These are phyloP conservation scores for Rhadina sibilatrix DNA, from an alignment of 2,113 vertebrate genomes.

Conservation along the genomic window DNA sequence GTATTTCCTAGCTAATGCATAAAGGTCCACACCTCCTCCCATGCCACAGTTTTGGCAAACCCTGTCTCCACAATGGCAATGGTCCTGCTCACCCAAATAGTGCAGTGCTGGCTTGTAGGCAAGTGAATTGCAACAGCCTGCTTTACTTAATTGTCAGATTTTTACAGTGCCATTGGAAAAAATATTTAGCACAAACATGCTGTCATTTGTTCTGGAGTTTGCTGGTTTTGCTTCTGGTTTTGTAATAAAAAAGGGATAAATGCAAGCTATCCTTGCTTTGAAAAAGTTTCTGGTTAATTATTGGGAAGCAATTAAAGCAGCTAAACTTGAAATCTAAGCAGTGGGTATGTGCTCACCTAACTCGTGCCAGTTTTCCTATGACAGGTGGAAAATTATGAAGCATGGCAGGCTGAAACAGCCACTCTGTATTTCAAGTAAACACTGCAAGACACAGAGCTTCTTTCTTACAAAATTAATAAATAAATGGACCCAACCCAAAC, in stretches of 20 bases:
- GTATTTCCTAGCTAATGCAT: neutral
- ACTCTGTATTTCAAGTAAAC: conserved; percentile 27
- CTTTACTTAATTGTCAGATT: neutral
- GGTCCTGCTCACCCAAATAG: neutral
- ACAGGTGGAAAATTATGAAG: conserved; percentile 40
- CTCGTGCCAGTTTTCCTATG: conserved; percentile 47
- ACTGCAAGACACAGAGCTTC: neutral
- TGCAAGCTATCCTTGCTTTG: neutral
- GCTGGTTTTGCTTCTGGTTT: conserved; percentile 27
- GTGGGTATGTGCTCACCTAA: neutral
- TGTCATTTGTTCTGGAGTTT: neutral
- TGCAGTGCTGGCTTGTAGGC: neutral
- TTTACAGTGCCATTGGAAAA: conserved; percentile 4
- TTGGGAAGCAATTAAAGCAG: conserved; percentile 20
- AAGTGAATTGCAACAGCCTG: neutral
- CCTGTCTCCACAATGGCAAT: neutral
- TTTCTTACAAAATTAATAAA: conserved; percentile 25
- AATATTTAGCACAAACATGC: neutral
- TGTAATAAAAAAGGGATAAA: neutral
- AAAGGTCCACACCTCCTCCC: neutral
- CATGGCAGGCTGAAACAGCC: neutral
- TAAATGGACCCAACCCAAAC: neutral
- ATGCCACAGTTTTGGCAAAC: neutral
- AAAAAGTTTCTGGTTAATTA: conserved; percentile 17
- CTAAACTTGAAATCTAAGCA: neutral